Percentiles rank a stretch among this genome's conserved stretches.
Conservation (phyloP, 1,140 invertebrate species). For the Luehdorfia chinensis region DNA sequence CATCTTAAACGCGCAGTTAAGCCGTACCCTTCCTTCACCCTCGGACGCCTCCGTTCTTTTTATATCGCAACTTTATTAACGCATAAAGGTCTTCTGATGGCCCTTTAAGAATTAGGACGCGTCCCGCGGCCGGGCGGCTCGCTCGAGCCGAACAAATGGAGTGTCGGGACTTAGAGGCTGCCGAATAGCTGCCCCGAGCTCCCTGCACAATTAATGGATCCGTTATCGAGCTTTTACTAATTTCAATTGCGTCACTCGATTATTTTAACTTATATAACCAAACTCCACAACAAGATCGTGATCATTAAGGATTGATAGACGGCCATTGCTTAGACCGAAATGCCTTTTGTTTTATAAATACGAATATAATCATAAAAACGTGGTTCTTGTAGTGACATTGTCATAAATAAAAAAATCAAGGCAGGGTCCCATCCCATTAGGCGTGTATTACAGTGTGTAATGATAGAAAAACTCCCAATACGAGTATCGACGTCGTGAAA, state of each 20-base stretch:
- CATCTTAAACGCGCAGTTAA: conserved; percentile 75
- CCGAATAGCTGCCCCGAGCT: conserved; percentile 61
- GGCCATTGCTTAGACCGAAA: no score
- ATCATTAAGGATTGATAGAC: no score
- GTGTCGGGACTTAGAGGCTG: no score
- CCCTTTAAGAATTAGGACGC: conserved; percentile 74
- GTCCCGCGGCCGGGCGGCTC: no score
- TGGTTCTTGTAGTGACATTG: no score
- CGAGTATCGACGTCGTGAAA: conserved; percentile 60
- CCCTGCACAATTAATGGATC: conserved; percentile 51
- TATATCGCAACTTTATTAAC: conserved; percentile 77
- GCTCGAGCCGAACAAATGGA: conserved; percentile 66
- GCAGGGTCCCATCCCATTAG: conserved; percentile 58
- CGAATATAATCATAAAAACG: no score
- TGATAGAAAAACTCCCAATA: conserved; percentile 47
- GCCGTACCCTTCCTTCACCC: conserved; percentile 69
- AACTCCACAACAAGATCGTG: no score
- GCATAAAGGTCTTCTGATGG: conserved; percentile 75
- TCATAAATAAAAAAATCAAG: conserved; percentile 38
- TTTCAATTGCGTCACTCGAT: conserved; percentile 41
- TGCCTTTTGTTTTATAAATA: no score
- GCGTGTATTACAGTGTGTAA: conserved; percentile 61
- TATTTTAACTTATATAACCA: conserved; percentile 12
- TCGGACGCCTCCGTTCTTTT: conserved; percentile 72
- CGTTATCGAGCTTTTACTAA: conserved; percentile 49